Conservation (phyloP, 2,888 invertebrate species). For the Euphydryas editha region DNA sequence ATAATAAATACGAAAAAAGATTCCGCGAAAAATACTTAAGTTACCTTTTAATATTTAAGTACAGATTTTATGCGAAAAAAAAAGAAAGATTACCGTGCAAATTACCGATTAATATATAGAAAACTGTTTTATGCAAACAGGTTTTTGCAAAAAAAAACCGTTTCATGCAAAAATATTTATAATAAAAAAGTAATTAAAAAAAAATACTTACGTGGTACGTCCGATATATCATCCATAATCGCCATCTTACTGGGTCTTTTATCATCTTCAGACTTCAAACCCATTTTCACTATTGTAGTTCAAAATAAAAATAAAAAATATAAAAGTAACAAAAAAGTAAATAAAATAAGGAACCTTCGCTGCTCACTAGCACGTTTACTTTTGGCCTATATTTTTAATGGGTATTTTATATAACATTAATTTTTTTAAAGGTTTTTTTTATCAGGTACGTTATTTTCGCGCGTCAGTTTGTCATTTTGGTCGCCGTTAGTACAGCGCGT, state of each 20-base stretch:
- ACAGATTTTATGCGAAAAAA: no score
- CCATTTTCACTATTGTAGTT: conserved; percentile 70
- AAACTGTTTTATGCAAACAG: no score
- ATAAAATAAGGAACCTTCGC: conserved; percentile 36
- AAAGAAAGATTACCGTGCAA: no score
- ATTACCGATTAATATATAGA: no score
- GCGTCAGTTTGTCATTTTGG: conserved; percentile 62
- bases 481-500: conserved; percentile 41
- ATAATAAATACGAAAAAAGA: no score
- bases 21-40: no score
- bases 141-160: background rate
- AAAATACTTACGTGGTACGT: conserved; percentile 69
- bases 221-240: conserved; percentile 75
- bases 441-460: conserved; percentile 51
- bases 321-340: conserved; percentile 33
- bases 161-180: background rate
- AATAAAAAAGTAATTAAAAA: conserved; percentile 32
- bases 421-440: conserved; percentile 32
- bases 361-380: conserved; percentile 44
- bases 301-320: conserved; percentile 50
- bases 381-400: conserved; percentile 59
- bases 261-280: conserved; percentile 75
- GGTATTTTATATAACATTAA: conserved; percentile 47
- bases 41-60: no score
- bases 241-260: conserved; percentile 79